These are phyloP conservation scores for Nothoprocta pentlandii DNA, from an alignment of 2,113 vertebrate genomes.

Conservation along the genomic window DNA sequence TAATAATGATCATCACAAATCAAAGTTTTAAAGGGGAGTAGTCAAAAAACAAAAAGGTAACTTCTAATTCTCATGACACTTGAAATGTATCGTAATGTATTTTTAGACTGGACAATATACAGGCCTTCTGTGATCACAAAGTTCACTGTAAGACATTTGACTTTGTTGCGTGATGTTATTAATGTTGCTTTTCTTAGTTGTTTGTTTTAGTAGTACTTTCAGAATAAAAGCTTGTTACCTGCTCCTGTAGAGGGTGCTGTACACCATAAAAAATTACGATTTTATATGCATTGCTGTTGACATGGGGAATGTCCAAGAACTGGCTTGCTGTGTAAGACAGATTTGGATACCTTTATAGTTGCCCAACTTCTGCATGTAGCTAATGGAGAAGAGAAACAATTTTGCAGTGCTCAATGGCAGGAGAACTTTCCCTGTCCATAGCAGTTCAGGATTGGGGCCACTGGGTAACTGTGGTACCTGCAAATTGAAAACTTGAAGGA, in stretches of 20 bases:
- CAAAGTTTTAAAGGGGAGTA: neutral
- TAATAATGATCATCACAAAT: neutral
- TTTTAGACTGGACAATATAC: neutral
- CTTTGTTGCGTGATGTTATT: neutral
- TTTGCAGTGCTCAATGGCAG: neutral
- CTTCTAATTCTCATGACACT: neutral
- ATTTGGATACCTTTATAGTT: neutral
- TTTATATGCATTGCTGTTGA: neutral
- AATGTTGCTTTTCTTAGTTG: neutral
- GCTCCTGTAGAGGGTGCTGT: slow-evolving; percentile 55
- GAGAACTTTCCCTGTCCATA: neutral
- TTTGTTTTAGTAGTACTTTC: neutral
- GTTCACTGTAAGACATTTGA: neutral
- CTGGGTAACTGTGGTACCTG: neutral
- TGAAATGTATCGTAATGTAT: neutral
- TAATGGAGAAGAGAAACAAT: fast-evolving
- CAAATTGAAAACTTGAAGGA: neutral
- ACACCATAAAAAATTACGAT: neutral
- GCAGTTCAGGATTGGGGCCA: neutral
- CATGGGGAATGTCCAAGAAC: neutral
- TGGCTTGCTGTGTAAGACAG: neutral
- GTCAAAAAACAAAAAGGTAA: neutral
- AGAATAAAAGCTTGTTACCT: neutral
- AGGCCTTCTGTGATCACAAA: neutral
- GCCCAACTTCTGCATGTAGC: neutral